phyloP scores from a whole-genome alignment of 1,140 invertebrate genomes.

The Ylistrum balloti region DNA sequence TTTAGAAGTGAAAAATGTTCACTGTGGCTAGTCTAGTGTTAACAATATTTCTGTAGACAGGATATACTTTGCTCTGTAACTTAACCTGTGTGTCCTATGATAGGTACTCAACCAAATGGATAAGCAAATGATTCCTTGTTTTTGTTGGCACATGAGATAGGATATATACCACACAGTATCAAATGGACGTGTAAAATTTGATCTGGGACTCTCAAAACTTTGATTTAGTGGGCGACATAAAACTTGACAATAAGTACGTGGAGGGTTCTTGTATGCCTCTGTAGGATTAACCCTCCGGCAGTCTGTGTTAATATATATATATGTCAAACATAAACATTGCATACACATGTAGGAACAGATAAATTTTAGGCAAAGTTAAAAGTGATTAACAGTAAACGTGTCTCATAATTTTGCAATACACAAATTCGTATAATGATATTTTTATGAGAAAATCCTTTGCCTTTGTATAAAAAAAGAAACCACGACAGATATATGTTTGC shows the following conservation, averaged over 20 bases:
- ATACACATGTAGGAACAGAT: too few relatives aligned
- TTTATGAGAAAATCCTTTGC: too few relatives aligned
- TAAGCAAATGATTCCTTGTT: not conserved
- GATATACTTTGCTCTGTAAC: not conserved
- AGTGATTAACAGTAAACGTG: too few relatives aligned
- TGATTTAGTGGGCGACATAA: constrained; percentile 28
- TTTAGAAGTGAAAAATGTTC: not conserved
- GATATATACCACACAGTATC: not conserved
- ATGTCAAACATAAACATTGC: too few relatives aligned
- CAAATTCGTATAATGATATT: too few relatives aligned
- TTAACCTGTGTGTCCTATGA: not conserved
- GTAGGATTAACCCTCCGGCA: not conserved
- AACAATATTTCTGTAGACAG: not conserved
- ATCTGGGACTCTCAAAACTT: not conserved
- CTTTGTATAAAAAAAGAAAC: too few relatives aligned
- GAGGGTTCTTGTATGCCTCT: not conserved
- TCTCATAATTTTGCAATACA: too few relatives aligned
- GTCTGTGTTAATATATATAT: not conserved
- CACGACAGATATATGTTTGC: too few relatives aligned
- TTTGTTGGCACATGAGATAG: not conserved
- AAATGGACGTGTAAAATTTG: not conserved
- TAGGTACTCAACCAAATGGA: not conserved
- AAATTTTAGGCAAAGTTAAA: too few relatives aligned
- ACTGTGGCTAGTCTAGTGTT: not conserved
- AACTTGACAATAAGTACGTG: constrained; percentile 23